Evolutionary conservation across 2,113 vertebrate genomes (phyloP), one percentile per base, ranked within the genome.

Genomic region (Sula dactylatra): DNA sequence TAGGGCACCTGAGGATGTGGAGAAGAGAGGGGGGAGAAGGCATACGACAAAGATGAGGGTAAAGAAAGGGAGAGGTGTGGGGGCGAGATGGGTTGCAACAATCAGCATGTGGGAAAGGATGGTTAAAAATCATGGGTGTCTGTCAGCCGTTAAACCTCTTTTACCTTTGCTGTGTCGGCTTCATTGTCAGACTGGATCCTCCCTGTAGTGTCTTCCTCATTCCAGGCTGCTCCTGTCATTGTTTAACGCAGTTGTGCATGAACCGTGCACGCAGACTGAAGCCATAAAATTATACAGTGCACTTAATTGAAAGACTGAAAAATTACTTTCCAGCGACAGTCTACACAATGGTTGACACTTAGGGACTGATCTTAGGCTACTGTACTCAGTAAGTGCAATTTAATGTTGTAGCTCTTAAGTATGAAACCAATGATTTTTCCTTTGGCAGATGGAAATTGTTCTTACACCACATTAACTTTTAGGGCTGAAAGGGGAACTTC

Each of bases 241-340:
- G 83, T 97, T 96, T 96, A 92, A 94, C 83, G 87, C 65, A 82
- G 81, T 80, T 92, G 70, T 89, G 81, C 70, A 31, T 85, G 94
- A 97, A 79, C 92, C 0, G 1, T 72, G 70, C 2, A 4, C 1
- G 7, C 91, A 85, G 91, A 86, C 66, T 8, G 29, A 96, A 91
- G 81, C 56, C 49, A 36, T 91, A 95, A 96, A 94, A 95, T 94
- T 94, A 95, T 91, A 91, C 83, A 88, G 86, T 84, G 69, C 3
- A 3, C 62, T 89, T 97, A 94, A 93, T 72, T 89, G 95, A 97
- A 94, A 96, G 89, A 97, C 56, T 91, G 93, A 95, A 94, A 97
- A 94, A 97, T 93, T 94, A 64, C 90, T 92, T 94, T 86, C 49
- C 73, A 85, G 77, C 1, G n/a, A 93, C 93, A 94, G 70, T 69